A percentile compares a stretch with the other conserved stretches of the same genome.
These are phyloP conservation scores for Empidonax alnorum DNA, from an alignment of 2,113 vertebrate species.

Conservation along the genomic window DNA sequence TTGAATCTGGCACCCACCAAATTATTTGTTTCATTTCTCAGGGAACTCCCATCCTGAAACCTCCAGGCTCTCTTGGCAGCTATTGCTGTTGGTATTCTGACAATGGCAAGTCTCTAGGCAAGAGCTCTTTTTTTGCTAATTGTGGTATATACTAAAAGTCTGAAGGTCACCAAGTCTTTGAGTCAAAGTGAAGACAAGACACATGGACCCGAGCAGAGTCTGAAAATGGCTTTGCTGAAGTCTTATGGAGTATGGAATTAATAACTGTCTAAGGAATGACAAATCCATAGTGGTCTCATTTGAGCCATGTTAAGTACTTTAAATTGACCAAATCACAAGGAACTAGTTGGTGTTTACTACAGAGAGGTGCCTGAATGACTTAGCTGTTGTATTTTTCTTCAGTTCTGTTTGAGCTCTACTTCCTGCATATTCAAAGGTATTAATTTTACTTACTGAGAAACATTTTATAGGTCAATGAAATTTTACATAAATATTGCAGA, in stretches of 20 bases:
- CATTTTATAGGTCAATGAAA: constrained; percentile 47
- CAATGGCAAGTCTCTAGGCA: not conserved
- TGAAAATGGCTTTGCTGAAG: not conserved
- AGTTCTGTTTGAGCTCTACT: not conserved
- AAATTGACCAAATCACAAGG: not conserved
- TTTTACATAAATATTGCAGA: constrained; percentile 50
- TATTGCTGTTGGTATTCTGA: not conserved
- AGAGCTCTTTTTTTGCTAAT: not conserved
- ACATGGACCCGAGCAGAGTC: not conserved
- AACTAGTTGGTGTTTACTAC: not conserved
- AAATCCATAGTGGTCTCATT: not conserved
- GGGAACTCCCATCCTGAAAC: not conserved
- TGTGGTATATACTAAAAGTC: not conserved
- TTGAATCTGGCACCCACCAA: not conserved
- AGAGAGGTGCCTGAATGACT: constrained; percentile 14
- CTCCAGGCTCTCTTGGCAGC: constrained; percentile 10
- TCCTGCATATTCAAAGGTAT: constrained; percentile 23
- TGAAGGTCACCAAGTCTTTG: not conserved
- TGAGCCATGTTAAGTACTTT: not conserved
- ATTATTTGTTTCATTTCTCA: constrained; percentile 1
- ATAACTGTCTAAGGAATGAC: not conserved
- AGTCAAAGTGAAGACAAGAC: not conserved
- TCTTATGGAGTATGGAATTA: not conserved
- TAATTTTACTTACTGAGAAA: constrained; percentile 29
- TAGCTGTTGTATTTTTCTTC: not conserved